These are phyloP conservation scores for Tetraneura akinire DNA, from an alignment of 1,140 invertebrate genomes.

Conservation along the genomic window DNA sequence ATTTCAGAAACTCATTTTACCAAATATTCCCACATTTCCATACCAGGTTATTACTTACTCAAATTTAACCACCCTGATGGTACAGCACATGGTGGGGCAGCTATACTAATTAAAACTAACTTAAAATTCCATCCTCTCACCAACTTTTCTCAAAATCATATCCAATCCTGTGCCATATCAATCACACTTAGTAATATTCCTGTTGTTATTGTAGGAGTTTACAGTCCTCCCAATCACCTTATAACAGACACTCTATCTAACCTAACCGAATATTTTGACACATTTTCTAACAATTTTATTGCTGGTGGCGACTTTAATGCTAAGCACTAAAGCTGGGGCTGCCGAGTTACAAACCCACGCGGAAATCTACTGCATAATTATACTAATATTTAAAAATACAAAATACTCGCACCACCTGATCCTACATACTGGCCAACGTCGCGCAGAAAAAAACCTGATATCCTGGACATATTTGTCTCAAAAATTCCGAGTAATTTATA, in stretches of 20 bases:
- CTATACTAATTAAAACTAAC: neutral
- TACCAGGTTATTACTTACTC: neutral
- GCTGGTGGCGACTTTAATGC: constrained; percentile 24
- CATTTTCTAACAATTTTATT: constrained; percentile 57
- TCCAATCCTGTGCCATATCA: constrained; percentile 5
- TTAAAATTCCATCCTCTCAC: neutral
- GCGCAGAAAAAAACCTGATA: neutral
- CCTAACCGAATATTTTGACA: constrained; percentile 56
- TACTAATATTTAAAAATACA: neutral
- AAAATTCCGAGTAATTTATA: neutral
- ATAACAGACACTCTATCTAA: constrained; percentile 56
- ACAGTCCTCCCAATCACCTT: constrained; percentile 53
- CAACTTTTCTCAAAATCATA: neutral
- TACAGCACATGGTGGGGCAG: neutral
- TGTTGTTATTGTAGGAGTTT: constrained; percentile 19
- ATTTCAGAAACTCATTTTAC: constrained; percentile 5
- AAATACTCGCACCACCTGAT: neutral
- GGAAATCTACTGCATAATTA: constrained; percentile 1
- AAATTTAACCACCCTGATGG: neutral
- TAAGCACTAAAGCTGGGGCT: neutral
- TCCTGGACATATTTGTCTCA: constrained; percentile 27
- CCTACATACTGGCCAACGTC: constrained; percentile 30
- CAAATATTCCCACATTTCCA: constrained; percentile 3
- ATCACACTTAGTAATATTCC: constrained; percentile 20
- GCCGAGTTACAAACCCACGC: neutral